Percentiles rank a stretch among this genome's conserved stretches.
phyloP scores from a whole-genome alignment of 2,888 invertebrate genomes.

The Drosophila emarginata region DNA sequence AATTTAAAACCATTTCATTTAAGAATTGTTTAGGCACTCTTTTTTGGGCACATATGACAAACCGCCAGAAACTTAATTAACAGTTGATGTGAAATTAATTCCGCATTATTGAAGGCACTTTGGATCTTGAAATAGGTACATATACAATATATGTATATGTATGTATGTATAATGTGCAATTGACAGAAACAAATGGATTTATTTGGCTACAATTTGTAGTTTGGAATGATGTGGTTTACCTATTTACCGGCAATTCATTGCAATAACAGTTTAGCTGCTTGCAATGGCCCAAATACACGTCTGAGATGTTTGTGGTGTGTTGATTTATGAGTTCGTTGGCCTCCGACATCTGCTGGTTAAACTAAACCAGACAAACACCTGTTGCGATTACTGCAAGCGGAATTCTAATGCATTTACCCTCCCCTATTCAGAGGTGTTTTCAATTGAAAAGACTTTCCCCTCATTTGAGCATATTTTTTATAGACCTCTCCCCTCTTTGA shows the following conservation, averaged over 20 bases:
- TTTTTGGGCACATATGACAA: not conserved
- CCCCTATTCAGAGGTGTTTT: not conserved
- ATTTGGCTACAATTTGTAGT: not conserved
- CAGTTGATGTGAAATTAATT: not conserved
- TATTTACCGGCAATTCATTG: not conserved
- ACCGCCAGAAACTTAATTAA: not conserved
- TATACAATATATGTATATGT: not conserved
- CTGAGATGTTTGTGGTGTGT: not conserved
- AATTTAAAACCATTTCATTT: not conserved
- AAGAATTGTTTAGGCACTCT: not conserved
- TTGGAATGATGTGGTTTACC: not conserved
- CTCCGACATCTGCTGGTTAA: not conserved
- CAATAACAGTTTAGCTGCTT: not conserved
- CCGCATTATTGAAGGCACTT: not conserved
- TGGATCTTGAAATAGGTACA: not conserved
- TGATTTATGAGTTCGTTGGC: constrained; percentile 34
- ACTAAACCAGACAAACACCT: constrained; percentile 44
- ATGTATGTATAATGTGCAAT: constrained; percentile 3
- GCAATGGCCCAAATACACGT: not conserved
- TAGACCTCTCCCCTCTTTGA: not conserved
- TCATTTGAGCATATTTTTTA: not conserved
- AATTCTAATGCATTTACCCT: not conserved
- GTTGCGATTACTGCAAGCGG: constrained; percentile 35
- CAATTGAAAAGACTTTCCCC: not conserved
- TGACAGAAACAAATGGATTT: constrained; percentile 36